Evolutionary conservation across 2,113 vertebrate genomes (phyloP).

Genomic region (Peromyscus leucopus): DNA sequence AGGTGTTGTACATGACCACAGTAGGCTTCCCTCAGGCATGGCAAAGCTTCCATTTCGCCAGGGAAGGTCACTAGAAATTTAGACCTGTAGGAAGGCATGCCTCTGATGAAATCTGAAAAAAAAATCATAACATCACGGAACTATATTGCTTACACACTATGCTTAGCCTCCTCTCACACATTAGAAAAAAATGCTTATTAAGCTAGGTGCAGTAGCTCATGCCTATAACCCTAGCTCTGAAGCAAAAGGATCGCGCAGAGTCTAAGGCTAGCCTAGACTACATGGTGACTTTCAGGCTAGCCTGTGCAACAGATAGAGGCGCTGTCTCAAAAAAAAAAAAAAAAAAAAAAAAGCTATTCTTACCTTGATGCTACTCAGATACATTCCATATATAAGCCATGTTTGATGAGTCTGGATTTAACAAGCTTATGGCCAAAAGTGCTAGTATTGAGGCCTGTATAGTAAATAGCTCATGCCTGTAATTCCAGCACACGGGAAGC

Average conservation of each 20-base stretch:
- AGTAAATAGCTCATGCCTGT: background rate
- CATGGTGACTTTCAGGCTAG: background rate
- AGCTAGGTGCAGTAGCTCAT: background rate
- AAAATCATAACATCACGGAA: conserved; percentile 18
- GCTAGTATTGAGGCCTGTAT: background rate
- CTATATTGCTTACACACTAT: background rate
- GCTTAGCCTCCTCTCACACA: background rate
- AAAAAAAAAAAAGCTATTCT: background rate
- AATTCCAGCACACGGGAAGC: background rate
- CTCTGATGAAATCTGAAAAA: background rate
- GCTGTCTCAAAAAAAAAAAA: background rate
- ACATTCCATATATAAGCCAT: background rate
- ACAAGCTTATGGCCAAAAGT: background rate
- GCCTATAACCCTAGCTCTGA: background rate
- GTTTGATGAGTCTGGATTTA: background rate
- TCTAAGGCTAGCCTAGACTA: background rate
- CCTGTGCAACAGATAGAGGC: background rate
- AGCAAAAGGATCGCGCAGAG: too few species aligned
- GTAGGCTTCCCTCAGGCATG: background rate
- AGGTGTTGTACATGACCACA: background rate
- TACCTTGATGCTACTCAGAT: conserved; percentile 16
- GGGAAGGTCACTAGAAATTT: conserved; percentile 6
- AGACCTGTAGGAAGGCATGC: background rate
- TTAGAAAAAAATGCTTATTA: background rate
- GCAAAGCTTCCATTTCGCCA: background rate